phyloP scores from a whole-genome alignment of 2,113 vertebrate species.

The Pelvicachromis taeniatus region DNA sequence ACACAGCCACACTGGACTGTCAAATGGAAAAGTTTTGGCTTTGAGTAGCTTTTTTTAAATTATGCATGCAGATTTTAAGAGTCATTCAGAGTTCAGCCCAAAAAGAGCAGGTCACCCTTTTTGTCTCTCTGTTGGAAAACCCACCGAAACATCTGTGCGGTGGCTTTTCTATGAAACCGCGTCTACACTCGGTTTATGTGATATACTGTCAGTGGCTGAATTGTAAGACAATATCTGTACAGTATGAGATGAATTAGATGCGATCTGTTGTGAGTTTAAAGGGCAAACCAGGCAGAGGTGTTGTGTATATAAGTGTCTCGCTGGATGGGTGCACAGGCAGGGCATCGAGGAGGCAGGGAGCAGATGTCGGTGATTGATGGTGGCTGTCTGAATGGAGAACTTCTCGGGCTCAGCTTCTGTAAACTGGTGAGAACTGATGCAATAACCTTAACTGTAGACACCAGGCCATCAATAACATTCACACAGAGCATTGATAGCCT shows the following conservation, averaged over 20 bases:
- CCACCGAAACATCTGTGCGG: background rate
- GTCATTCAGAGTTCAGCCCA: conserved; percentile 46
- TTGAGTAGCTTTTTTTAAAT: conserved; percentile 19
- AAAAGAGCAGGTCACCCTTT: conserved; percentile 9
- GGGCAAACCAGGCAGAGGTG: conserved; percentile 7
- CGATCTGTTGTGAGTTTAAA: conserved; percentile 35
- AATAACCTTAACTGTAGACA: conserved; percentile 70
- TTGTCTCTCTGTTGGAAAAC: background rate
- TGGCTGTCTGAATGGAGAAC: conserved; percentile 47
- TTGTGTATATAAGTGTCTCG: background rate
- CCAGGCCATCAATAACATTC: conserved; percentile 64
- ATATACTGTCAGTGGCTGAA: conserved; percentile 45
- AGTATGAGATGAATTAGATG: conserved; percentile 27
- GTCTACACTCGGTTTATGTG: conserved; percentile 1
- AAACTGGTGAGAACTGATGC: conserved; percentile 63
- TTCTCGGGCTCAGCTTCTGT: conserved; percentile 52
- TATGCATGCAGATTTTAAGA: conserved; percentile 47
- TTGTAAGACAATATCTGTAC: conserved; percentile 35
- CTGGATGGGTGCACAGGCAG: conserved; percentile 1
- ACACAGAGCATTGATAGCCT: background rate
- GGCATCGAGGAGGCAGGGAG: conserved; percentile 9
- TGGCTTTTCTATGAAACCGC: conserved; percentile 1
- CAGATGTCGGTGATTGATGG: conserved; percentile 66
- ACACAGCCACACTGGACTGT: background rate
- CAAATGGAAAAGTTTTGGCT: conserved; percentile 42